These are phyloP conservation scores for Forficula auricularia DNA, from an alignment of 1,140 invertebrate genomes.

Conservation along the genomic window DNA sequence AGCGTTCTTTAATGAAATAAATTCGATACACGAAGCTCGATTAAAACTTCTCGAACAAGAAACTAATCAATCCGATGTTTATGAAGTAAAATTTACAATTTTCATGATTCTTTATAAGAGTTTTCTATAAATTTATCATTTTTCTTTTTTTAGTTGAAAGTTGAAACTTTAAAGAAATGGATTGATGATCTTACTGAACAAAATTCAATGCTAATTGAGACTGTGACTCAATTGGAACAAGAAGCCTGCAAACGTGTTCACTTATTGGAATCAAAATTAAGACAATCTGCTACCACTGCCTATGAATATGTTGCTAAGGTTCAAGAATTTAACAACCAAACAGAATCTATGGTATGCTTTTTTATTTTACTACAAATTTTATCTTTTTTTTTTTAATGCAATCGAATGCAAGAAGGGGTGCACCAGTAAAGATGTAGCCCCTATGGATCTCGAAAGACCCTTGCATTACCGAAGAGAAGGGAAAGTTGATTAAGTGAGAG, in stretches of 20 bases:
- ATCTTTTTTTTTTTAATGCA: no score
- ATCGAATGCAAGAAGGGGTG: no score
- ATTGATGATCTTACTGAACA: constrained; percentile 35
- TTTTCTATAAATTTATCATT: constrained; percentile 4
- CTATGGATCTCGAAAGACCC: no score
- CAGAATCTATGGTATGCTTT: constrained; percentile 4
- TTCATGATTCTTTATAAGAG: no score
- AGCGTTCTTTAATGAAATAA: no score
- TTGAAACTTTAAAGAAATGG: constrained; percentile 34
- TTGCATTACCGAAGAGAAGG: no score
- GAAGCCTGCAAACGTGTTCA: constrained; percentile 31
- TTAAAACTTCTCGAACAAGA: no score
- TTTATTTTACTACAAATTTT: not conserved
- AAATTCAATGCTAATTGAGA: constrained; percentile 34
- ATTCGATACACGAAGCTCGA: no score
- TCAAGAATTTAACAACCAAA: constrained; percentile 7
- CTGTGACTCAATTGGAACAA: constrained; percentile 34
- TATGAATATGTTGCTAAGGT: constrained; percentile 20
- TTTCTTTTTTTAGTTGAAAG: constrained; percentile 28
- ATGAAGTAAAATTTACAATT: no score
- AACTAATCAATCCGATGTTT: no score
- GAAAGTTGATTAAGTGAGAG: no score
- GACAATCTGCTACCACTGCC: constrained; percentile 23
- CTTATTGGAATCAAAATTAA: constrained; percentile 32
- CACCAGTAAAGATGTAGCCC: no score